These are phyloP conservation scores for Lindbergichthys nudifrons DNA, from an alignment of 2,797 vertebrate species.

Conservation along the genomic window DNA sequence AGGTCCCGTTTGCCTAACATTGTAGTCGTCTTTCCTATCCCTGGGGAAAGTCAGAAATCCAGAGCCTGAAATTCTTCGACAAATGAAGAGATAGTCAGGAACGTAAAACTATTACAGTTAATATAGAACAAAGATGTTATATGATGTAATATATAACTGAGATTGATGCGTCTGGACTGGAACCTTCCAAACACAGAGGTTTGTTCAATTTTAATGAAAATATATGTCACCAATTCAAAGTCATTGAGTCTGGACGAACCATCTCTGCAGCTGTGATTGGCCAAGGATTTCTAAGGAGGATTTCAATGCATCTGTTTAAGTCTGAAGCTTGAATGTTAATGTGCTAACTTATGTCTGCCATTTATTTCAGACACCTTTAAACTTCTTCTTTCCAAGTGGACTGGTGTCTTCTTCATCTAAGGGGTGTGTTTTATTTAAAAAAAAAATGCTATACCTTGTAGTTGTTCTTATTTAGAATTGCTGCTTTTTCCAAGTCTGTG, in stretches of 20 bases:
- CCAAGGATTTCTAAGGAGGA: conserved; percentile 71
- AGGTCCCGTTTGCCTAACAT: conserved; percentile 62
- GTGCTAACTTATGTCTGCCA: conserved; percentile 23
- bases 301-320: conserved; percentile 89
- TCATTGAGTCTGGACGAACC: conserved; percentile 56
- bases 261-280: conserved; percentile 56
- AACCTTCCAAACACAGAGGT: conserved; percentile 24
- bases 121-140: not conserved
- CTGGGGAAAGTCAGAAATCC: conserved; percentile 28
- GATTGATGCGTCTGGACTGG: not conserved
- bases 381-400: not conserved
- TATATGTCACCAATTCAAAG: conserved; percentile 65
- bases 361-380: conserved; percentile 19
- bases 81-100: not conserved
- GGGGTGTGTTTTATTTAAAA: not conserved
- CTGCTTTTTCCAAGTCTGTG: conserved; percentile 33
- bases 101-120: not conserved
- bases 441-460: not conserved
- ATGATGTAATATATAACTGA: not conserved
- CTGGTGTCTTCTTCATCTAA: not conserved
- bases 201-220: conserved; percentile 53
- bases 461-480: not conserved
- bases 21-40: conserved; percentile 38
- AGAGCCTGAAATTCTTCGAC: conserved; percentile 5
- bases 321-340: conserved; percentile 82